Conservation (phyloP, 2,888 invertebrate species). For the Tupiocoris notatus region DNA sequence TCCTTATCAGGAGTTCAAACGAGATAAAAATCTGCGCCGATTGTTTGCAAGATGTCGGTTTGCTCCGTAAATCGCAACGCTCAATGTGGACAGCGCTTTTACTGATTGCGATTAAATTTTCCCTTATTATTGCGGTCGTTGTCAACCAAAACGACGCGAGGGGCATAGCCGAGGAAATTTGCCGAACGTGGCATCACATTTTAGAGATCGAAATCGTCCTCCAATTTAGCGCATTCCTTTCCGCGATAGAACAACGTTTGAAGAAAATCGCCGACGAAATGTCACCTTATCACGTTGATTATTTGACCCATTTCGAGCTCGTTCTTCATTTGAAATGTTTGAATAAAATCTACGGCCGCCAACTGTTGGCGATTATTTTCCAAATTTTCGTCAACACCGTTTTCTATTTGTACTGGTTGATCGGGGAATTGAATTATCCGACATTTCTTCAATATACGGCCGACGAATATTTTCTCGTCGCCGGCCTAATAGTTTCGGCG, state of each 20-base stretch:
- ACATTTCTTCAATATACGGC: background rate
- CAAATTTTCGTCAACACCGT: background rate
- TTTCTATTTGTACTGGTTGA: background rate
- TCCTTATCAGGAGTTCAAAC: background rate
- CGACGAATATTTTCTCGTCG: background rate
- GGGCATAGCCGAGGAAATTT: background rate
- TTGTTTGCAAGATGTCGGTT: background rate
- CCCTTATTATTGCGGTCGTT: background rate
- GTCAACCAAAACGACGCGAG: background rate
- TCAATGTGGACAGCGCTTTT: background rate
- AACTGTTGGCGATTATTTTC: background rate
- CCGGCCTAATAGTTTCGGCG: background rate
- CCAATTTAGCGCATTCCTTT: background rate
- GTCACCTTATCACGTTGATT: background rate
- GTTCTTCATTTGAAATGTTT: background rate
- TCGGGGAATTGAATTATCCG: background rate
- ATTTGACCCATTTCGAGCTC: background rate
- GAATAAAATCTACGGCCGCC: background rate
- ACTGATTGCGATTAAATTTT: background rate
- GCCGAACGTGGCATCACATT: background rate
- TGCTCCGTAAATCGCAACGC: too few relatives aligned
- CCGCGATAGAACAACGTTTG: background rate
- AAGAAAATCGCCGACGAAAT: background rate
- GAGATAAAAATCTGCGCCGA: background rate
- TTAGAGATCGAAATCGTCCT: background rate